Conservation (phyloP, 2,797 vertebrate genomes). For the Molossus molossus region DNA sequence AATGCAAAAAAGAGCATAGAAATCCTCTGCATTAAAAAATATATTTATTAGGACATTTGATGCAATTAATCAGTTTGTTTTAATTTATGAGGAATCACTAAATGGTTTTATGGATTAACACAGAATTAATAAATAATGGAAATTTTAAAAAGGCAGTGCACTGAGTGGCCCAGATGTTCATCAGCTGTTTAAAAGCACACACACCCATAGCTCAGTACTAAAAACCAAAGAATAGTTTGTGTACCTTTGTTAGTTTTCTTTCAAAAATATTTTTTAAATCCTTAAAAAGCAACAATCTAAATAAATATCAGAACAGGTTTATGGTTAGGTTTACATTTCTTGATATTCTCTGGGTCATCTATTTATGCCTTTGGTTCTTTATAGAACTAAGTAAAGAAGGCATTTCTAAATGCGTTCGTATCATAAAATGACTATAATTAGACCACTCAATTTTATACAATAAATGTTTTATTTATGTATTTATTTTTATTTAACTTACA, state of each 20-base stretch:
- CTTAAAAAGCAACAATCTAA: not conserved
- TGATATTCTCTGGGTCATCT: conserved; percentile 12
- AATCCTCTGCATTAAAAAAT: not conserved
- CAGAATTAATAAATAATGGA: conserved; percentile 69
- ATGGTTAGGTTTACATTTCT: not conserved
- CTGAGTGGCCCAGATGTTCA: conserved; percentile 71
- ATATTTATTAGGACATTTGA: conserved; percentile 67
- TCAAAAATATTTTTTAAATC: conserved; percentile 1
- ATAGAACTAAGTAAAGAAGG: not conserved
- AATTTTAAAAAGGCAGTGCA: conserved; percentile 72
- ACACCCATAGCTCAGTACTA: conserved; percentile 57
- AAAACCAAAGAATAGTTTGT: conserved; percentile 45
- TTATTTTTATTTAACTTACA: conserved; percentile 36
- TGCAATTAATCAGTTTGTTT: conserved; percentile 72
- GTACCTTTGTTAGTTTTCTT: conserved; percentile 18
- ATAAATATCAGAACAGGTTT: not conserved
- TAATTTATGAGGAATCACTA: conserved; percentile 76
- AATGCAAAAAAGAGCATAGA: not conserved
- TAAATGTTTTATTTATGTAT: not conserved
- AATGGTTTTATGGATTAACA: conserved; percentile 70
- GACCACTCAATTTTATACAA: conserved; percentile 32
- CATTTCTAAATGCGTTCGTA: conserved; percentile 28
- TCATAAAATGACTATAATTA: not conserved
- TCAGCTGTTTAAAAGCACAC: conserved; percentile 49
- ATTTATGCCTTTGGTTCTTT: conserved; percentile 24